phyloP scores from a whole-genome alignment of 92 coral and sea anemone genomes.

The Phenganax marumi region DNA sequence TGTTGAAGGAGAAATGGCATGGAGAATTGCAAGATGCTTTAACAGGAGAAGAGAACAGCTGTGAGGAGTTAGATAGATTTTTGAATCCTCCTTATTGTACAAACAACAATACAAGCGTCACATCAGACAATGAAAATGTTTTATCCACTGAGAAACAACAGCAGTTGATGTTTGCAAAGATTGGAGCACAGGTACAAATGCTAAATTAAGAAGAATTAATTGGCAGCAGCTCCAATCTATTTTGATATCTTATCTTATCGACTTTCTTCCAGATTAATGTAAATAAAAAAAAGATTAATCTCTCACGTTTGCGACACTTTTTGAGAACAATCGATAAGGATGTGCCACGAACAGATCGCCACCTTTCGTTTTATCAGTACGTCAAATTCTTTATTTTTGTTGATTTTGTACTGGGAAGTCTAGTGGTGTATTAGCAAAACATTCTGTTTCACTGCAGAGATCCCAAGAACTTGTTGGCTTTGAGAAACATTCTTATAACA shows the following conservation, averaged over 20 bases:
- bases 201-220: not conserved
- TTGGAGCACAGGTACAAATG: constrained; percentile 72
- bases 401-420: not conserved
- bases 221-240: not conserved
- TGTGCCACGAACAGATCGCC: constrained; percentile 96
- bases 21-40: constrained; percentile 56
- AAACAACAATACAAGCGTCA: not conserved
- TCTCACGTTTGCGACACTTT: constrained; percentile 50
- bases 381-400: constrained; percentile 9
- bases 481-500: constrained; percentile 86
- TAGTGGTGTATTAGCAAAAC: not conserved
- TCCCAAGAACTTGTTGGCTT: constrained; percentile 68
- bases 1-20: constrained; percentile 82
- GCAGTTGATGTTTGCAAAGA: constrained; percentile 73
- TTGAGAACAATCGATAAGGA: constrained; percentile 86
- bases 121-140: constrained; percentile 35
- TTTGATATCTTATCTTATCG: too few species aligned
- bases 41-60: constrained; percentile 32
- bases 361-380: constrained; percentile 71
- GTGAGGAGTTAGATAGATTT: constrained; percentile 42
- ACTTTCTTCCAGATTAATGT: constrained; percentile 69
- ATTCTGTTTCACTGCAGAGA: constrained; percentile 5
- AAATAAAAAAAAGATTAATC: constrained; percentile 66
- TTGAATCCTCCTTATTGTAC: constrained; percentile 60
- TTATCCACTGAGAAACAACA: constrained; percentile 53